phyloP scores from a whole-genome alignment of 2,888 invertebrate genomes.

The Bimastos eiseni region DNA sequence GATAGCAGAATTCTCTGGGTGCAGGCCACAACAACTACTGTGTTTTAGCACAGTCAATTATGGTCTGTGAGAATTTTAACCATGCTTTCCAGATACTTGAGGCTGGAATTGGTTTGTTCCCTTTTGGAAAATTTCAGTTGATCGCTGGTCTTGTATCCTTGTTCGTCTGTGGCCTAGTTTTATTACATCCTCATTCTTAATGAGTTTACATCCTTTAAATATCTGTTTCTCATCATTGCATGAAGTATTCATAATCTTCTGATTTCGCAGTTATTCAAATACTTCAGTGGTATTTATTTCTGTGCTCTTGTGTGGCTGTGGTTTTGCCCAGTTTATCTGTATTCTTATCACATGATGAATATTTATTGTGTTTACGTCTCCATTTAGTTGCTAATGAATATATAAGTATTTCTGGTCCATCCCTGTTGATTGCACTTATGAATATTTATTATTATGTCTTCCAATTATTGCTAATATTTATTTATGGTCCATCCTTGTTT shows the following conservation, averaged over 20 bases:
- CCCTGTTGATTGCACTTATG: not conserved
- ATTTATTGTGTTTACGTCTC: not conserved
- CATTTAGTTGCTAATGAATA: not conserved
- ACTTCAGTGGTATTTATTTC: no score
- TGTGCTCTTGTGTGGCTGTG: not conserved
- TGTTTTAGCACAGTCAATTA: not conserved
- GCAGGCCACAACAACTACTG: not conserved
- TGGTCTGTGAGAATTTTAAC: not conserved
- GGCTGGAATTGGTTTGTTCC: not conserved
- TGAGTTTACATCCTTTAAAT: not conserved
- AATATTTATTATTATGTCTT: not conserved
- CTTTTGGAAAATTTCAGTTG: not conserved
- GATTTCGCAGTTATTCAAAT: no score
- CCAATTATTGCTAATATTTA: no score
- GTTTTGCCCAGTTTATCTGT: not conserved
- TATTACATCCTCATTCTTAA: constrained; percentile 13
- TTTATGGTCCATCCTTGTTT: not conserved
- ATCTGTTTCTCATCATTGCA: not conserved
- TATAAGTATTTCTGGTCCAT: not conserved
- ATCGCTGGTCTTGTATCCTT: not conserved
- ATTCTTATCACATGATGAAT: not conserved
- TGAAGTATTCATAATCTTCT: not conserved
- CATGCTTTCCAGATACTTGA: not conserved
- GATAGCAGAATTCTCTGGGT: not conserved
- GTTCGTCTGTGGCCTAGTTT: not conserved